Evolutionary conservation across 64 coral and sea anemone species (phyloP).

Genomic region (Cladopsammia gracilis): DNA sequence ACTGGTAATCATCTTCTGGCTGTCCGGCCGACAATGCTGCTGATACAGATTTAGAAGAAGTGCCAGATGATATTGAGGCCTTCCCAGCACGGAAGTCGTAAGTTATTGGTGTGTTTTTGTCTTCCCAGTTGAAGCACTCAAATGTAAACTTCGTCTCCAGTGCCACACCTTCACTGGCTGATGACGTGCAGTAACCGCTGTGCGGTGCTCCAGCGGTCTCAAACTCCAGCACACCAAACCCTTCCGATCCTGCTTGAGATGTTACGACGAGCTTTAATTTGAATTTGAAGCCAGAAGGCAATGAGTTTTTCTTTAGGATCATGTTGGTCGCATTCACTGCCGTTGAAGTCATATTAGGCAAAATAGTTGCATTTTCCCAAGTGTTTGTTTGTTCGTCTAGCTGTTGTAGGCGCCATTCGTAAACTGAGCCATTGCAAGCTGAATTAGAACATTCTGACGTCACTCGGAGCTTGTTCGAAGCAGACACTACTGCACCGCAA

Average conservation of each 20-base stretch:
- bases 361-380: background rate
- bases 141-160: conserved; percentile 33
- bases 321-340: conserved; percentile 23
- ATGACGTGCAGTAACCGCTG: background rate
- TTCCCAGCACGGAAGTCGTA: conserved; percentile 23
- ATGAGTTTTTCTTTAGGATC: conserved; percentile 15
- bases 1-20: background rate
- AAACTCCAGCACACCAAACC: conserved; percentile 4
- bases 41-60: background rate
- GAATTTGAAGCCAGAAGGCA: conserved; percentile 17
- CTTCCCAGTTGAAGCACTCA: conserved; percentile 24
- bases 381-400: background rate
- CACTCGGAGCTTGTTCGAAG: conserved; percentile 21
- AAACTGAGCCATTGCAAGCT: conserved; percentile 13
- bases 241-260: conserved; percentile 4
- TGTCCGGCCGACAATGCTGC: background rate
- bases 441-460: conserved; percentile 33
- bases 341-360: conserved; percentile 43
- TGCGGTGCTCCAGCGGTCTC: conserved; percentile 31
- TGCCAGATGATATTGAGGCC: conserved; percentile 19
- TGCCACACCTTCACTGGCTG: conserved; percentile 4
- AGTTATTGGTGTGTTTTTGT: background rate
- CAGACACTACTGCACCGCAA: conserved; percentile 28
- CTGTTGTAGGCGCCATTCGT: background rate
- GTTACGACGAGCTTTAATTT: background rate